These are phyloP conservation scores for Mixornis gularis DNA, from an alignment of 2,113 vertebrate genomes.

Conservation along the genomic window DNA sequence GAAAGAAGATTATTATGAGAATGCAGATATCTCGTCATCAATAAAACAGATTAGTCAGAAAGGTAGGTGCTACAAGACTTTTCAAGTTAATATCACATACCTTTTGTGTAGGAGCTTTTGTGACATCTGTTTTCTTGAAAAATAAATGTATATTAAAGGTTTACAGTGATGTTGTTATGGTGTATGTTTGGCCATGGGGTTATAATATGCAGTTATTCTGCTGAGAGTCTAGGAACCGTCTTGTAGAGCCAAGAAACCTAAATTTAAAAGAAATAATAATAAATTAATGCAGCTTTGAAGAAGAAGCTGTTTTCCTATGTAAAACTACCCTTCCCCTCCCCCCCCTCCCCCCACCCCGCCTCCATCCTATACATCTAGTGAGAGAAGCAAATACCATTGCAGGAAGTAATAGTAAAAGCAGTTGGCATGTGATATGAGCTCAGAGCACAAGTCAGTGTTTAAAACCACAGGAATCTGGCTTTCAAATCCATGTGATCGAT, in stretches of 20 bases:
- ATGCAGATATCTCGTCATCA: neutral
- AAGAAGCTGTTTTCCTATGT: neutral
- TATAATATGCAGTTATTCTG: neutral
- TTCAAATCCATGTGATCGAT: neutral
- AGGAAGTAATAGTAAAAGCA: neutral
- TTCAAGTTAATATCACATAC: neutral
- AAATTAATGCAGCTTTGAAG: neutral
- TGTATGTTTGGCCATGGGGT: neutral
- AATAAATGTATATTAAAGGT: neutral
- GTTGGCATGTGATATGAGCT: neutral
- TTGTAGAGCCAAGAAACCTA: neutral
- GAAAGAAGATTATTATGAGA: conserved; percentile 21
- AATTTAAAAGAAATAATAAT: neutral
- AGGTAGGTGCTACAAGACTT: conserved; percentile 51
- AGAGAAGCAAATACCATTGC: neutral
- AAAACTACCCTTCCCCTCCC: neutral
- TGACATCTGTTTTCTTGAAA: neutral
- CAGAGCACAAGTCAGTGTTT: neutral
- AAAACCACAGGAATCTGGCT: neutral
- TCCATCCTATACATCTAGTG: neutral
- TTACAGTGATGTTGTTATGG: neutral
- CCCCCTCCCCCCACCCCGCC: no score
- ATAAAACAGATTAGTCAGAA: conserved; percentile 39
- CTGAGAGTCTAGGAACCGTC: neutral
- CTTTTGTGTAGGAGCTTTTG: neutral